Percentiles rank a stretch among this genome's conserved stretches.
Evolutionary conservation across 2,113 vertebrate species (phyloP).

Genomic region (Speoplatyrhinus poulsoni): DNA sequence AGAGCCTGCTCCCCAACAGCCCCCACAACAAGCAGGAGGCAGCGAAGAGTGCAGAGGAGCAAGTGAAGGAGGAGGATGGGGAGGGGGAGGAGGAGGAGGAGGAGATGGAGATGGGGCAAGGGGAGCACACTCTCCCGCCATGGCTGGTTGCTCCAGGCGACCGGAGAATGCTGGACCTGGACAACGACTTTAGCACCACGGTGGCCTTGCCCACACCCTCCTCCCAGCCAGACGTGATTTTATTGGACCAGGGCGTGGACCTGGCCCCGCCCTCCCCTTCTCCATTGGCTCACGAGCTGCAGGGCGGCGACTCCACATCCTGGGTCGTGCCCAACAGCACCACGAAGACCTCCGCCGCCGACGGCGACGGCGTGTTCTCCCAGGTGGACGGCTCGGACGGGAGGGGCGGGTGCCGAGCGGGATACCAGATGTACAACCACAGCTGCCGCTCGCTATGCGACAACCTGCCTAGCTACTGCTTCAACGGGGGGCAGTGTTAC

Average conservation of each 20-base stretch:
- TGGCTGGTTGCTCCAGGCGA: conserved; percentile 67
- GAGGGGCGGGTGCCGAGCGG: conserved; percentile 78
- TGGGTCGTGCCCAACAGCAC: conserved; percentile 85
- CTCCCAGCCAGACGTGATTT: conserved; percentile 72
- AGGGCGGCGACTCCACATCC: conserved; percentile 79
- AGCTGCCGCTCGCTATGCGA: conserved; percentile 91
- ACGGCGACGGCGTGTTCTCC: conserved; percentile 23
- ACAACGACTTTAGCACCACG: conserved; percentile 52
- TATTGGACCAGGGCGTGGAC: conserved; percentile 65
- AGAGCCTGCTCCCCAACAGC: conserved; percentile 64
- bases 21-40: conserved; percentile 10
- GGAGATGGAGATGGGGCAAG: conserved; percentile 58
- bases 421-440: conserved; percentile 83
- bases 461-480: conserved; percentile 88
- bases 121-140: conserved; percentile 58
- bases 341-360: conserved; percentile 73
- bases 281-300: conserved; percentile 62
- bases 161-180: conserved; percentile 68
- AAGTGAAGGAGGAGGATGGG: conserved; percentile 20
- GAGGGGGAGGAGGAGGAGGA: conserved; percentile 38
- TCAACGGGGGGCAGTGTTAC: conserved; percentile 95
- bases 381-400: conserved; percentile 68
- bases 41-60: conserved; percentile 2
- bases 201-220: conserved; percentile 52
- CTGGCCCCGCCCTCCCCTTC: conserved; percentile 69